These are phyloP conservation scores for Theretra japonica DNA, from an alignment of 2,888 invertebrate genomes.

Conservation along the genomic window DNA sequence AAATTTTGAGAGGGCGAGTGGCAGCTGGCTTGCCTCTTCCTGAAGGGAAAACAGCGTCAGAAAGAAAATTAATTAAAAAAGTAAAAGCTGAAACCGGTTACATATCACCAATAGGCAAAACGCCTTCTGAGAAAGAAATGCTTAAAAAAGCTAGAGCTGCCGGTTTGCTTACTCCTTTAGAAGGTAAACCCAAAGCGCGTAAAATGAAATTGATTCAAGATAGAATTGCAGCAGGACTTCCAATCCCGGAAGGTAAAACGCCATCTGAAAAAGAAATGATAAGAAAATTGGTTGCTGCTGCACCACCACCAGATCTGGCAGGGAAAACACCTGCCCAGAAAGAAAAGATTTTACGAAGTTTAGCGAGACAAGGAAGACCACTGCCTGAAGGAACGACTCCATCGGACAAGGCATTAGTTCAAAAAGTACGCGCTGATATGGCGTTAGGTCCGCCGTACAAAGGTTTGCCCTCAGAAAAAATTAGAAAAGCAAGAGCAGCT, in stretches of 20 bases:
- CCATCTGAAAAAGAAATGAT: conserved; percentile 43
- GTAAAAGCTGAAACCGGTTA: conserved; percentile 34
- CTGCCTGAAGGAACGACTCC: conserved; percentile 38
- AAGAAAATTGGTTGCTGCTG: conserved; percentile 40
- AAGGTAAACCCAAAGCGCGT: conserved; percentile 46
- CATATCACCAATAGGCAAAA: conserved; percentile 4
- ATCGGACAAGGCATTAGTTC: conserved; percentile 11
- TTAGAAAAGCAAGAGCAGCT: conserved; percentile 39
- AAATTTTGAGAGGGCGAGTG: conserved; percentile 43
- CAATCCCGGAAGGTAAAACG: conserved; percentile 51
- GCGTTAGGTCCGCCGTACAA: not conserved
- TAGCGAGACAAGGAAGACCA: conserved; percentile 22
- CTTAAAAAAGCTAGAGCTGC: conserved; percentile 47
- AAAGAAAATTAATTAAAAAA: conserved; percentile 37
- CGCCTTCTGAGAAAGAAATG: conserved; percentile 36
- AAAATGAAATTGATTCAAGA: conserved; percentile 50
- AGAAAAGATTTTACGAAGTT: conserved; percentile 43
- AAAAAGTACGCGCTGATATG: conserved; percentile 39
- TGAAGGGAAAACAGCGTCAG: conserved; percentile 39
- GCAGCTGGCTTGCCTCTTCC: conserved; percentile 41
- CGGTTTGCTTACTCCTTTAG: conserved; percentile 47
- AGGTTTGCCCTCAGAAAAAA: conserved; percentile 38
- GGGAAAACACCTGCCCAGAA: conserved; percentile 45
- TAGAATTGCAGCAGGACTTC: conserved; percentile 44
- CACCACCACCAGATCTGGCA: conserved; percentile 40